A percentile compares a stretch with the other conserved stretches of the same genome.
phyloP scores from a whole-genome alignment of 2,888 invertebrate genomes.

The Erebia ligea region DNA sequence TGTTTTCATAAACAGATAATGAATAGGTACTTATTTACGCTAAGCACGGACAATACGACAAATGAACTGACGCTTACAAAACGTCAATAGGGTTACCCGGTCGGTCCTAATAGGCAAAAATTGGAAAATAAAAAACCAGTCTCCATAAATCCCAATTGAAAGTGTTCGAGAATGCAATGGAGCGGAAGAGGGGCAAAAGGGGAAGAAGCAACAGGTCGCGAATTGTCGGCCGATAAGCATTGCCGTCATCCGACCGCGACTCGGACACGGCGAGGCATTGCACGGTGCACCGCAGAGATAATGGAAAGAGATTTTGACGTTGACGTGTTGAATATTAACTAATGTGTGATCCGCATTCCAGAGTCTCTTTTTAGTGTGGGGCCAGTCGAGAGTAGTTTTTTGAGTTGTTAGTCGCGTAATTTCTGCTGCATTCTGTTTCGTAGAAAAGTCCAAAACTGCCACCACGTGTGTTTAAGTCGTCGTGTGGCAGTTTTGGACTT shows the following conservation, averaged over 20 bases:
- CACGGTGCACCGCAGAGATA: slow-evolving; percentile 57
- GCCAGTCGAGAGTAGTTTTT: too few species aligned
- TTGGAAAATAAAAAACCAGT: slow-evolving; percentile 20
- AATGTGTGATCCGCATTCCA: background rate
- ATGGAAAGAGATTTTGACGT: background rate
- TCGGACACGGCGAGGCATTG: slow-evolving; percentile 56
- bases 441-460: too few species aligned
- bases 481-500: too few species aligned
- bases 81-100: background rate
- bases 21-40: slow-evolving; percentile 1
- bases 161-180: slow-evolving; percentile 36
- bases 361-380: too few species aligned
- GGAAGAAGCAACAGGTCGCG: slow-evolving; percentile 79
- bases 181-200: slow-evolving; percentile 41
- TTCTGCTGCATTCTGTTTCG: too few species aligned
- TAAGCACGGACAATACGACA: background rate
- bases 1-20: slow-evolving; percentile 4
- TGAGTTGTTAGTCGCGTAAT: too few species aligned
- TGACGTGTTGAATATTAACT: background rate
- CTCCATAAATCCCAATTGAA: slow-evolving; percentile 36
- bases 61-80: background rate
- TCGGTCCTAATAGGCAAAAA: background rate
- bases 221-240: slow-evolving; percentile 78
- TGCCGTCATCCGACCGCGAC: slow-evolving; percentile 76
- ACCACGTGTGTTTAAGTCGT: too few species aligned